A percentile compares a stretch with the other conserved stretches of the same genome.
These are phyloP conservation scores for Cephalopterus ornatus DNA, from an alignment of 2,113 vertebrate species.

Conservation along the genomic window DNA sequence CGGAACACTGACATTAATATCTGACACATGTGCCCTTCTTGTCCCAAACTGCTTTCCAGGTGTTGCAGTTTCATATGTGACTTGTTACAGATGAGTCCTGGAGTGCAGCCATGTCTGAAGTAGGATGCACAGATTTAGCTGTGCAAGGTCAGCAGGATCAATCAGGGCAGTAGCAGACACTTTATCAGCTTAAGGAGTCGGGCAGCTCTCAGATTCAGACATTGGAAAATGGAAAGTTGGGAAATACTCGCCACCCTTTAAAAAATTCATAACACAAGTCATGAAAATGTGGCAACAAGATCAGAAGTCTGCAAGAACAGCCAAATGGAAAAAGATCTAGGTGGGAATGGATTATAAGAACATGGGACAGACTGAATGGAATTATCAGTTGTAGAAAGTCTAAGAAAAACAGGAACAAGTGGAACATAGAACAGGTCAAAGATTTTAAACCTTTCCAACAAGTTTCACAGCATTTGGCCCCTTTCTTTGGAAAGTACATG, in stretches of 20 bases:
- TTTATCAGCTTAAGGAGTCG: background rate
- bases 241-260: background rate
- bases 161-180: background rate
- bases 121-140: background rate
- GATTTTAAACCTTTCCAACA: conserved; percentile 2
- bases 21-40: background rate
- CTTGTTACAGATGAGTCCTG: background rate
- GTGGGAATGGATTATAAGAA: background rate
- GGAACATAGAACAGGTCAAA: conserved; percentile 22
- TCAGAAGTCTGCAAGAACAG: background rate
- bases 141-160: background rate
- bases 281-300: conserved; percentile 18
- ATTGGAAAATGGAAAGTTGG: background rate
- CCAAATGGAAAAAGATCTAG: conserved; percentile 20
- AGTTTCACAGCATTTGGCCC: conserved; percentile 32
- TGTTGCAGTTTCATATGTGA: background rate
- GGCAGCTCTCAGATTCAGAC: background rate
- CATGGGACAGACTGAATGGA: background rate
- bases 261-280: background rate
- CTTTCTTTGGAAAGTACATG: conserved; percentile 11
- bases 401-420: conserved; percentile 19
- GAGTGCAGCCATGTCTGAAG: background rate
- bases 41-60: background rate
- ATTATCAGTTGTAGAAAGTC: background rate
- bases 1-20: background rate